These are phyloP conservation scores for Coptodon rendalli DNA, from an alignment of 2,113 vertebrate genomes.

Conservation along the genomic window DNA sequence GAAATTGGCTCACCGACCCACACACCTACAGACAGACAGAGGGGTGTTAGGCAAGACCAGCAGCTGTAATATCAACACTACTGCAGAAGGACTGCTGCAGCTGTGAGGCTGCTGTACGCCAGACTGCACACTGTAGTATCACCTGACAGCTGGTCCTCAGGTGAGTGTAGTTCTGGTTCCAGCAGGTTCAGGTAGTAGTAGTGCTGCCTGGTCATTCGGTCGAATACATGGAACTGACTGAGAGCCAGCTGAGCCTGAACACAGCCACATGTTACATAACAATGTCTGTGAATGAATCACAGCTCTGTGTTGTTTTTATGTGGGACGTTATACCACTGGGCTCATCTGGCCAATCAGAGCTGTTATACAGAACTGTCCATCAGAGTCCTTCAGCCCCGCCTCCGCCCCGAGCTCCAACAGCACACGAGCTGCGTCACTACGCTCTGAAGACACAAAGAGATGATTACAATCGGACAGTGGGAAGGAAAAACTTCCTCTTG, in stretches of 20 bases:
- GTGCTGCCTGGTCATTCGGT: slow-evolving; percentile 57
- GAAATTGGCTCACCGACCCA: slow-evolving; percentile 41
- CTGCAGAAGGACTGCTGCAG: neutral
- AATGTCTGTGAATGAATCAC: neutral
- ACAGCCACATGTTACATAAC: neutral
- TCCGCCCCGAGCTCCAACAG: slow-evolving; percentile 61
- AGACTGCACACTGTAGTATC: neutral
- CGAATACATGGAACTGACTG: slow-evolving; percentile 60
- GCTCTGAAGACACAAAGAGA: slow-evolving; percentile 42
- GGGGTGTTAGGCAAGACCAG: neutral
- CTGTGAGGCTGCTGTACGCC: neutral
- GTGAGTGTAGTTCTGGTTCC: slow-evolving; percentile 34
- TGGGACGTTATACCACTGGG: slow-evolving; percentile 40
- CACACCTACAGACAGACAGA: neutral
- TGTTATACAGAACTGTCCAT: slow-evolving; percentile 67
- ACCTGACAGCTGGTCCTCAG: neutral
- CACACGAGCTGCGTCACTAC: slow-evolving; percentile 46
- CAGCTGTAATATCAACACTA: neutral
- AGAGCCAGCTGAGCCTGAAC: slow-evolving; percentile 63
- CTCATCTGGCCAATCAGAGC: slow-evolving; percentile 65
- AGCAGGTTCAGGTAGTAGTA: slow-evolving; percentile 68
- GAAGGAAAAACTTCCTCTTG: neutral
- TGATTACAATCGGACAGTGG: neutral
- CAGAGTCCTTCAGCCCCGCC: slow-evolving; percentile 56
- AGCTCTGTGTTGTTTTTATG: neutral